Base-by-base conservation (phyloP, 1,140 invertebrate genomes). In the Leptopilina boulardi region DNA sequence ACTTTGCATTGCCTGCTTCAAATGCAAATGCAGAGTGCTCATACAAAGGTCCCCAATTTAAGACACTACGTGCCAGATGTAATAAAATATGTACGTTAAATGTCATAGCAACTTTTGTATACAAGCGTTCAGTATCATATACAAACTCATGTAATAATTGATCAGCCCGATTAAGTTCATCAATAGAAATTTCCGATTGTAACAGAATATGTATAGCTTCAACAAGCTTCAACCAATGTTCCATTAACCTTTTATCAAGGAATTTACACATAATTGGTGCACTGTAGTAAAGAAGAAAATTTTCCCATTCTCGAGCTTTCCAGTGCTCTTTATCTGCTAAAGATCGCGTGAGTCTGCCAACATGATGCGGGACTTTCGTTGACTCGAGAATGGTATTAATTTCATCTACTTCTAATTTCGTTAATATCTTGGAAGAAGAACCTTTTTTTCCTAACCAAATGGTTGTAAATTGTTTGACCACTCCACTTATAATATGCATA, bases 111-210 rank as follows among this genome's bases (percentile, higher is more conserved):
- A 26, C 66, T 70, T 54, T 1, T 5, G 56, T 47, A 71, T 74
- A 77, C n/a, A 77, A 56, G 13, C 5, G 19, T 66, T 73, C 18
- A 19, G 70, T 70, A 26, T 30, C 74, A 47, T 19, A 80, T 47
- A 76, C 78, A 71, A 72, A 77, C 23, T 23, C 23, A 71, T 59
- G 56, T 42, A 71, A 77, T 71, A 79, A 44, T 21, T 3, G 30
- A 79, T n/a, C 70, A 15, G n/a, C 72, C 30, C 2, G n/a, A 78
- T 75, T 70, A 38, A 77, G 76, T 73, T 77, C 34, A 13, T 72
- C 54, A 8, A 73, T 77, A 15, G 26, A 41, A 42, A 77, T 73
- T 71, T 54, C 30, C 19, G 23, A 2, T 66, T 77, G 23, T 15
- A 77, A 73, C 19, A 77, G 30, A 73, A 71, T 41, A 18, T 76